These are phyloP conservation scores for Girardia tigrina DNA, from an alignment of 2,888 invertebrate species.

Conservation along the genomic window DNA sequence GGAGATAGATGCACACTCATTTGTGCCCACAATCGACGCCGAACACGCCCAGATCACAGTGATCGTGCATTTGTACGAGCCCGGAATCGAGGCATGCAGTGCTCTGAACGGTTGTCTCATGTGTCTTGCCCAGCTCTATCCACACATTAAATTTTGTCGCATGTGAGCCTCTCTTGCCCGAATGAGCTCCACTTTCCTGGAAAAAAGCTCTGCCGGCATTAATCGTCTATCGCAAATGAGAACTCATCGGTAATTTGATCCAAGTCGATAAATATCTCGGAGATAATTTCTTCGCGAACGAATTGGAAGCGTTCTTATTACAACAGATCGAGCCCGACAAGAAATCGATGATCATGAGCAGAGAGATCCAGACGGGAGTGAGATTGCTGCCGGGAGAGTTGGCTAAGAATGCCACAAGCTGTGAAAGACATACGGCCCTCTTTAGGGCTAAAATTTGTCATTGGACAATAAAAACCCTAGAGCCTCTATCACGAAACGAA, in stretches of 20 bases:
- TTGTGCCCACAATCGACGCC: slow-evolving; percentile 71
- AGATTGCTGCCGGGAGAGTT: too few species aligned
- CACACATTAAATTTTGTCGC: slow-evolving; percentile 75
- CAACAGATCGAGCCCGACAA: too few species aligned
- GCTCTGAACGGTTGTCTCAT: slow-evolving; percentile 70
- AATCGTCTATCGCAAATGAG: slow-evolving; percentile 73
- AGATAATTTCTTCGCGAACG: slow-evolving; percentile 72
- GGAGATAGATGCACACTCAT: slow-evolving; percentile 64
- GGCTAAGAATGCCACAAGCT: too few species aligned
- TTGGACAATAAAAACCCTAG: too few species aligned
- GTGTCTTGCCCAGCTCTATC: slow-evolving; percentile 64
- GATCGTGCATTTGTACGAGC: slow-evolving; percentile 74
- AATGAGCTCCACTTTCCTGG: slow-evolving; percentile 55
- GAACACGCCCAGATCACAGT: slow-evolving; percentile 70
- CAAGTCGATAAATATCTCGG: slow-evolving; percentile 72
- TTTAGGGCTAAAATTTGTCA: too few species aligned
- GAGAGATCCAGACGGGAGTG: too few species aligned
- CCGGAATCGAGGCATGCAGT: slow-evolving; percentile 50
- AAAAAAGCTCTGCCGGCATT: slow-evolving; percentile 71
- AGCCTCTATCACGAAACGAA: too few species aligned
- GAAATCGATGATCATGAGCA: too few species aligned
- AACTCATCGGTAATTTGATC: slow-evolving; percentile 79
- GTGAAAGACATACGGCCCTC: too few species aligned
- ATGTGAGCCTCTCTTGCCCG: slow-evolving; percentile 68
- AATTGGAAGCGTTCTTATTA: slow-evolving; percentile 74